Evolutionary conservation across 2,113 vertebrate species (phyloP).

Genomic region (Trochalopteron elliotii): DNA sequence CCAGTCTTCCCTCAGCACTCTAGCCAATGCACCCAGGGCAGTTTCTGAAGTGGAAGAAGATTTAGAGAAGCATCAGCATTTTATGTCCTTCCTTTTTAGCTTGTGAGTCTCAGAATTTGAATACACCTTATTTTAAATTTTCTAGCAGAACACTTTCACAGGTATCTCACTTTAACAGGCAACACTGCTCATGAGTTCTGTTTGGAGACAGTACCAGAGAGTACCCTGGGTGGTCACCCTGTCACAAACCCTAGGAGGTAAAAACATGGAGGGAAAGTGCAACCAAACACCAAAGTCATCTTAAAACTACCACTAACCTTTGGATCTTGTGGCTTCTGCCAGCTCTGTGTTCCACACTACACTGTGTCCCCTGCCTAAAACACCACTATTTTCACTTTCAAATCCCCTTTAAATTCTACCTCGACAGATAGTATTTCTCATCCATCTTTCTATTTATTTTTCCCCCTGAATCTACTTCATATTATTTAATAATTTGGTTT

Average conservation of each 20-base stretch:
- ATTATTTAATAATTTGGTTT: background rate
- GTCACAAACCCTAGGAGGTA: background rate
- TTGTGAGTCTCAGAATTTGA: background rate
- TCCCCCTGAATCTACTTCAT: accelerated
- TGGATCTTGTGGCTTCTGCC: background rate
- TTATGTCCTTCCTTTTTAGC: background rate
- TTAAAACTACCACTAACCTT: background rate
- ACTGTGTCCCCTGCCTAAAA: background rate
- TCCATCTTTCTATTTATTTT: background rate
- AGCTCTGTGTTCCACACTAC: background rate
- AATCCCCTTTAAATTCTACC: background rate
- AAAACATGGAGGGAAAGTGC: background rate
- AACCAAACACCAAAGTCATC: background rate
- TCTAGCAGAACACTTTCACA: background rate
- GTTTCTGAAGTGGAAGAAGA: conserved; percentile 76
- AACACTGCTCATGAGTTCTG: background rate
- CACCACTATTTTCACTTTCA: background rate
- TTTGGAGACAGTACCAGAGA: background rate
- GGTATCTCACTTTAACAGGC: background rate
- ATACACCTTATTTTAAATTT: background rate
- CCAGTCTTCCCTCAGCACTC: conserved; percentile 93
- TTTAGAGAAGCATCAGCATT: background rate
- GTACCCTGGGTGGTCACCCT: background rate
- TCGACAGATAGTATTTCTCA: background rate
- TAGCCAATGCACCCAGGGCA: conserved; percentile 85